Evolutionary conservation across 2,113 vertebrate species (phyloP).

Genomic region (Saccopteryx bilineata): DNA sequence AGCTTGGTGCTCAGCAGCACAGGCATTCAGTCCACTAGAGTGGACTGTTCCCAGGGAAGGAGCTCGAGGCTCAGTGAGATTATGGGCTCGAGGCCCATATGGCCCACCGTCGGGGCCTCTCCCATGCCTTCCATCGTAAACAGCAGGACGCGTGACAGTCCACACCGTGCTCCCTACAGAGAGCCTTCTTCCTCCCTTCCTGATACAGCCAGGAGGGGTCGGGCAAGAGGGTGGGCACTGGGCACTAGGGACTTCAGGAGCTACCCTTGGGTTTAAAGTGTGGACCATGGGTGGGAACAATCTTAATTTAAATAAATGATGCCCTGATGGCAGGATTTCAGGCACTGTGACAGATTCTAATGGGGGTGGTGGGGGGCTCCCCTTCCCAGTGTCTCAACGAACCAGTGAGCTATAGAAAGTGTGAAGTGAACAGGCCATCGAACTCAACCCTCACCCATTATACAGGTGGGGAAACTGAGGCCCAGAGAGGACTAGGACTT

Average conservation of each 20-base stretch:
- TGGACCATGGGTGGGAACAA: not conserved
- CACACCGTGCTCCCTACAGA: fast-evolving
- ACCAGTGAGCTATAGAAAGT: fast-evolving
- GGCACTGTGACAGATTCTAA: not conserved
- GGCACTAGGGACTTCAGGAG: not conserved
- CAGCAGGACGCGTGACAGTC: fast-evolving
- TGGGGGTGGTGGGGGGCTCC: fast-evolving
- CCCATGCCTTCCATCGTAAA: fast-evolving
- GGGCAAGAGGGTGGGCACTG: not conserved
- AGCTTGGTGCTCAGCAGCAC: not conserved
- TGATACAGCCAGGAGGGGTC: fast-evolving
- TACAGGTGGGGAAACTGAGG: not conserved
- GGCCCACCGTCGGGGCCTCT: not conserved
- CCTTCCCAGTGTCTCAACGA: not conserved
- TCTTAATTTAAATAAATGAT: not conserved
- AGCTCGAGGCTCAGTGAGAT: not conserved
- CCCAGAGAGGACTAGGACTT: not conserved
- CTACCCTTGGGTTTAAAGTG: not conserved
- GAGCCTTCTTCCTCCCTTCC: not conserved
- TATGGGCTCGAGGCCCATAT: not conserved
- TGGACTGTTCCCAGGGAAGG: not conserved
- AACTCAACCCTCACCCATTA: not conserved
- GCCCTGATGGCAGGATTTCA: not conserved
- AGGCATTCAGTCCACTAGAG: not conserved
- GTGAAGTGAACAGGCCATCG: not conserved